Percentiles rank a stretch among this genome's conserved stretches.
These are phyloP conservation scores for Phalacrocorax aristotelis DNA, from an alignment of 2,113 vertebrate species.

Conservation along the genomic window DNA sequence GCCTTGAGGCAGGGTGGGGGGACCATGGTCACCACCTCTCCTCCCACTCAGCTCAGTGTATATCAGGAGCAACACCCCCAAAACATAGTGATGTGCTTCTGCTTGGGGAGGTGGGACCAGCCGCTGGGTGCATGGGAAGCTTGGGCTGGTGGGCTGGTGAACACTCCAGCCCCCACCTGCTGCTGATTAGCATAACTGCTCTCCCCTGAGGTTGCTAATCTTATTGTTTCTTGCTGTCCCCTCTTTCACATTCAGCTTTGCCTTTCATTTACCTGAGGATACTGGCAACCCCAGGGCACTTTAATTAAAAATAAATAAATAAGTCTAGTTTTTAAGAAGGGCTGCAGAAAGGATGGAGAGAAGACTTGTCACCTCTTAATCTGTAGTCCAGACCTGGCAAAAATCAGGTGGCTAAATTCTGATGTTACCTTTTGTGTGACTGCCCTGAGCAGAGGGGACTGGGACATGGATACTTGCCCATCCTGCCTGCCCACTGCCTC, in stretches of 20 bases:
- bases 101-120: not conserved
- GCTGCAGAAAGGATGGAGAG: not conserved
- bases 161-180: not conserved
- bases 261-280: not conserved
- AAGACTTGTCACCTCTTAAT: not conserved
- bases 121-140: rapidly evolving
- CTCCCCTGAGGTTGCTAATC: not conserved
- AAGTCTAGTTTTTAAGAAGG: not conserved
- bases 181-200: not conserved
- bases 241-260: not conserved
- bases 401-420: not conserved
- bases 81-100: not conserved
- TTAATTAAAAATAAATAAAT: not conserved
- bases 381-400: not conserved
- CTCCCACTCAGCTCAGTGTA: not conserved
- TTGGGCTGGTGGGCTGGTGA: not conserved
- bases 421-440: not conserved
- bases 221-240: not conserved
- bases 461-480: rapidly evolving
- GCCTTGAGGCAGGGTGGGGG: not conserved
- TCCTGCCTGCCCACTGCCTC: not conserved
- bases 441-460: rapidly evolving
- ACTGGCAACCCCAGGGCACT: not conserved
- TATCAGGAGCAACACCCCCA: not conserved
- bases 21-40: not conserved